Evolutionary conservation across 2,888 invertebrate genomes (phyloP).

Genomic region (Fragum sueziense): DNA sequence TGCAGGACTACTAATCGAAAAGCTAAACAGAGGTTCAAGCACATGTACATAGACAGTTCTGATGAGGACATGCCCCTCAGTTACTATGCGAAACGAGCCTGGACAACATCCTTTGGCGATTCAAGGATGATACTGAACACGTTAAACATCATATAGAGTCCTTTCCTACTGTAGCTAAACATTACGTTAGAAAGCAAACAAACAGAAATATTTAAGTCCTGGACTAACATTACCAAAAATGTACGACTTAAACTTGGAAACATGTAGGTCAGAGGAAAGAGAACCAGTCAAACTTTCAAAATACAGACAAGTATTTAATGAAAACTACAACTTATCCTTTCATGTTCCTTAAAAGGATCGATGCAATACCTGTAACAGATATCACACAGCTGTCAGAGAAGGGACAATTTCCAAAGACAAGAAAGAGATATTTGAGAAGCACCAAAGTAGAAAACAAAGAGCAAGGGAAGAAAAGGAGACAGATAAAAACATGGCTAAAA

Average conservation of each 20-base stretch:
- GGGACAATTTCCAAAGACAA: slow-evolving; percentile 12
- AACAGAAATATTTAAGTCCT: slow-evolving; percentile 24
- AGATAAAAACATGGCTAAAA: slow-evolving; percentile 2
- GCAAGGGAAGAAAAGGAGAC: slow-evolving; percentile 45
- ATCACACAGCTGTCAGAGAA: slow-evolving; percentile 14
- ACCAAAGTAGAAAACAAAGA: slow-evolving; percentile 26
- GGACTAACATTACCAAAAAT: slow-evolving; percentile 38
- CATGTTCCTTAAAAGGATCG: no score
- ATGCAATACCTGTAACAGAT: slow-evolving; percentile 40
- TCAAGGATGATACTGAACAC: neutral
- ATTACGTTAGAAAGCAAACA: no score
- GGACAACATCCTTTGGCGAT: neutral
- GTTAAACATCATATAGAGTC: no score
- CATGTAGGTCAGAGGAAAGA: slow-evolving; percentile 6
- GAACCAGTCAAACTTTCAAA: slow-evolving; percentile 20
- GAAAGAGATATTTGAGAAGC: slow-evolving; percentile 19
- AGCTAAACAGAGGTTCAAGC: no score
- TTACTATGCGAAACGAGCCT: neutral
- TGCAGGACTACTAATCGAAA: no score
- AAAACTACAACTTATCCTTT: slow-evolving; percentile 46
- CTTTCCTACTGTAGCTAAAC: no score
- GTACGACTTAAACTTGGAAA: slow-evolving; percentile 36
- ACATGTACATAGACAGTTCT: neutral
- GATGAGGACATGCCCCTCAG: slow-evolving; percentile 7
- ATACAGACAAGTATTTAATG: slow-evolving; percentile 40